A percentile compares a stretch with the other conserved stretches of the same genome.
Evolutionary conservation across 2,888 invertebrate genomes (phyloP).

Genomic region (Apamea epomidion): DNA sequence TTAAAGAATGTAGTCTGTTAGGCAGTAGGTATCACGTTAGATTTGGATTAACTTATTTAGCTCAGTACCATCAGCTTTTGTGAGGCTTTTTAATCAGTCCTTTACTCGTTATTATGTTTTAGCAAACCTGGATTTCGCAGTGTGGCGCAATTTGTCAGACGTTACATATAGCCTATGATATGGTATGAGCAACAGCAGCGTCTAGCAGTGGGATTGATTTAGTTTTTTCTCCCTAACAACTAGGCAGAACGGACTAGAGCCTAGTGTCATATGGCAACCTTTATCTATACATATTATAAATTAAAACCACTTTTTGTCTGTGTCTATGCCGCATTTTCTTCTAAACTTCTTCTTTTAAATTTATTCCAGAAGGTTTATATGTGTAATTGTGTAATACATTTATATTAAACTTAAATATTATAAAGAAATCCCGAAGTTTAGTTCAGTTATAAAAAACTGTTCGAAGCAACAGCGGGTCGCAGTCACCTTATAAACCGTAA

Average conservation of each 20-base stretch:
- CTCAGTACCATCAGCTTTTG: too few species aligned
- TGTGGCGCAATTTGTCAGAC: background rate
- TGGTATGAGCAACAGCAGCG: too few species aligned
- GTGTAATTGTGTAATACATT: background rate
- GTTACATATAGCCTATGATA: too few species aligned
- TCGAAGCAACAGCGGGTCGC: background rate
- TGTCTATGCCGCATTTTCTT: too few species aligned
- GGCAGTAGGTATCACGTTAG: background rate
- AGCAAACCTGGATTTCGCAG: background rate
- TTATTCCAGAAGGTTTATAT: background rate
- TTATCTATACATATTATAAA: too few species aligned
- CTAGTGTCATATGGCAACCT: too few species aligned
- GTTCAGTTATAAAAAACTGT: background rate
- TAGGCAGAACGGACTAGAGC: too few species aligned
- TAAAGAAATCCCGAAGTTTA: background rate
- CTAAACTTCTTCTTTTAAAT: too few species aligned
- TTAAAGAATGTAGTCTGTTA: background rate
- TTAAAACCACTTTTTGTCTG: too few species aligned
- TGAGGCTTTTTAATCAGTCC: background rate
- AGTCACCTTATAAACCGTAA: background rate
- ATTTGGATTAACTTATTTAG: too few species aligned
- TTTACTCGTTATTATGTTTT: background rate
- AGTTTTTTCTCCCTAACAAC: too few species aligned
- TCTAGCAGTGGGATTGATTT: too few species aligned
- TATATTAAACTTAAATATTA: background rate